Percentiles rank a stretch among this genome's conserved stretches.
Evolutionary conservation across 2,888 invertebrate species (phyloP).

Genomic region (Diabrotica balteata): DNA sequence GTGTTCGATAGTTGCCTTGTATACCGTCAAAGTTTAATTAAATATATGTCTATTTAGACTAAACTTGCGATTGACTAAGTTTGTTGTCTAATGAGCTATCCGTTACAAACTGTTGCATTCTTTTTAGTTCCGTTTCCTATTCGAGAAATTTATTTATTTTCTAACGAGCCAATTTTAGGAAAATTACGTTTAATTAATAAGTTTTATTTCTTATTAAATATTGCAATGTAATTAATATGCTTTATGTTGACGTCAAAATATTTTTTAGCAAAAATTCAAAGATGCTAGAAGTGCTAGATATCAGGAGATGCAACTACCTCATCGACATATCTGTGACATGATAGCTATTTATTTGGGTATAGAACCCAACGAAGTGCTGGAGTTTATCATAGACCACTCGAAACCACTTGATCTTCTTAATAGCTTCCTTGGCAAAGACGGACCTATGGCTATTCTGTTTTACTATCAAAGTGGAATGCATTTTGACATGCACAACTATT

Average conservation of each 20-base stretch:
- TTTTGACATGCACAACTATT: constrained; percentile 63
- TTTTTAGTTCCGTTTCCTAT: not conserved
- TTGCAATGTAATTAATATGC: not conserved
- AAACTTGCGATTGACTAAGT: too few relatives aligned
- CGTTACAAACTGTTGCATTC: too few relatives aligned
- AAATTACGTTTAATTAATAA: too few relatives aligned
- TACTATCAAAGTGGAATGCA: constrained; percentile 72
- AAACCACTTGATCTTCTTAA: constrained; percentile 68
- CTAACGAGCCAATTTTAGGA: not conserved
- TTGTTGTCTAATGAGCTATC: too few relatives aligned
- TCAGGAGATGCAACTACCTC: constrained; percentile 62
- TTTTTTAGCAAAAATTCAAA: constrained; percentile 66
- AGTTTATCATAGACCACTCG: constrained; percentile 75
- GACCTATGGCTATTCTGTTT: constrained; percentile 69
- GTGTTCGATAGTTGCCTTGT: too few relatives aligned
- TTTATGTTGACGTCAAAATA: not conserved
- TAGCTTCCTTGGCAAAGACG: constrained; percentile 64
- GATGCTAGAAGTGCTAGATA: constrained; percentile 64
- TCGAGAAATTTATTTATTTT: not conserved
- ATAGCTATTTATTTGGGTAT: constrained; percentile 67
- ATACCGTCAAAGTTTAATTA: too few relatives aligned
- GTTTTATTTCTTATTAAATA: not conserved
- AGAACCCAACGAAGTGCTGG: constrained; percentile 67
- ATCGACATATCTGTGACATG: constrained; percentile 73
- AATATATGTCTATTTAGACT: too few relatives aligned